Evolutionary conservation across 2,113 vertebrate species (phyloP).

Genomic region (Raja brachyura): DNA sequence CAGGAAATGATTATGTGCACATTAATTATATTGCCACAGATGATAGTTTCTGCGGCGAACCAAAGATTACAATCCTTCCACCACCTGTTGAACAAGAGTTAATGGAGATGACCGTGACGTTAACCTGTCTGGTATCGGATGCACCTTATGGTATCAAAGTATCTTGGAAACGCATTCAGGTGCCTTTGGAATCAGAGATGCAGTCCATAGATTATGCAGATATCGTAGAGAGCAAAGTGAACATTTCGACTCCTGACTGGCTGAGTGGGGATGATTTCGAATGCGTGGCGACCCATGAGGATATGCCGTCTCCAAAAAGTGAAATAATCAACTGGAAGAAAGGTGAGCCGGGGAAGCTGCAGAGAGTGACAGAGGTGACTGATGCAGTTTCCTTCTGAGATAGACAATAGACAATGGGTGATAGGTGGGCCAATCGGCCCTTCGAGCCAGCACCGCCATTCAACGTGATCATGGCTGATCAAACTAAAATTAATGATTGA

Average conservation of each 20-base stretch:
- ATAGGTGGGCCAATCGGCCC: too few relatives aligned
- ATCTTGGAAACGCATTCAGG: not conserved
- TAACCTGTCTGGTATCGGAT: not conserved
- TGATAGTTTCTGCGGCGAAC: rapidly evolving
- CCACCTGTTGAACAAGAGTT: too few relatives aligned
- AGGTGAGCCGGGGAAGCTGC: not conserved
- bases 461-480: too few relatives aligned
- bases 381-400: too few relatives aligned
- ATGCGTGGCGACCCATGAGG: slow-evolving; percentile 42
- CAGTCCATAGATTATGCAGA: rapidly evolving
- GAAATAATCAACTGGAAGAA: not conserved
- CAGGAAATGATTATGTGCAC: not conserved
- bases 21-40: not conserved
- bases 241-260: slow-evolving; percentile 51
- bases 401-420: too few relatives aligned
- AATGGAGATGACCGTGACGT: not conserved
- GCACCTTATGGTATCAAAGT: not conserved
- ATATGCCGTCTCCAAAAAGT: not conserved
- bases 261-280: not conserved
- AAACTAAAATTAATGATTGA: too few relatives aligned
- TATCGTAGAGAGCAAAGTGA: rapidly evolving
- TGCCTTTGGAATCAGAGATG: not conserved
- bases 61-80: not conserved
- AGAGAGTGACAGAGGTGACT: too few relatives aligned
- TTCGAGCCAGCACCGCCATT: too few relatives aligned